Base-by-base conservation (phyloP, 2,797 vertebrate genomes). In the Trichosurus vulpecula region DNA sequence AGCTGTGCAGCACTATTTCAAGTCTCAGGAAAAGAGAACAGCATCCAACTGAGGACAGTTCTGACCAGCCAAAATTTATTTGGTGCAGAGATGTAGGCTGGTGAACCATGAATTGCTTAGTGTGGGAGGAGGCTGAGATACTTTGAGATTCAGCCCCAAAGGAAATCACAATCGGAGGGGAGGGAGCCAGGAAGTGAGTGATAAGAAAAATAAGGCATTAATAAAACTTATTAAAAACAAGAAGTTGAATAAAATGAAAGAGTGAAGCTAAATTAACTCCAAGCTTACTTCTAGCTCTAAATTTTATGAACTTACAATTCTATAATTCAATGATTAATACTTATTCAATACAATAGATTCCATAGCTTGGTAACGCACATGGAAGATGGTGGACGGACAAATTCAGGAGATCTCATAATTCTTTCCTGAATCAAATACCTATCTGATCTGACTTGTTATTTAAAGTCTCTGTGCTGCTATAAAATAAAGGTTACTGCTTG, bases 401-500 rank as follows among this genome's bases (percentile, higher is more conserved):
- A 91, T 55, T 92, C 30, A 91, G 55, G 58, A 87, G 61, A 51
- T 91, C 58, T 47, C 90, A 0, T 5, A 22, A 57, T 11, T 96
- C 93, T 93, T 93, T 94, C 25, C 47, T 31, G 93, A 81, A 92
- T 57, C 90, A 35, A 91, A 74, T 13, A 30, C 13, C 91, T 58
- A 92, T 35, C 30, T 58, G 74, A 94, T 57, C 54, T 87, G 53
- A 95, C 54, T n/a, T 30, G 2, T 52, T 53, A 51, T 8, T 56
- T 30, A 53, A 95, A 66, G 58, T 14, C 66, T n/a, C 29, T 91
- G 27, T 13, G 9, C 16, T 55, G 54, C 54, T 52, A 41, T 81
- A 55, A 61, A 94, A 90, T 90, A 52, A 92, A 87, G n/a, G 91
- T 4, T 9, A 52, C 29, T 95, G 96, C 95, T 54, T 31, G 27